phyloP scores from a whole-genome alignment of 2,888 invertebrate genomes.

The Ceraclea dissimilis region DNA sequence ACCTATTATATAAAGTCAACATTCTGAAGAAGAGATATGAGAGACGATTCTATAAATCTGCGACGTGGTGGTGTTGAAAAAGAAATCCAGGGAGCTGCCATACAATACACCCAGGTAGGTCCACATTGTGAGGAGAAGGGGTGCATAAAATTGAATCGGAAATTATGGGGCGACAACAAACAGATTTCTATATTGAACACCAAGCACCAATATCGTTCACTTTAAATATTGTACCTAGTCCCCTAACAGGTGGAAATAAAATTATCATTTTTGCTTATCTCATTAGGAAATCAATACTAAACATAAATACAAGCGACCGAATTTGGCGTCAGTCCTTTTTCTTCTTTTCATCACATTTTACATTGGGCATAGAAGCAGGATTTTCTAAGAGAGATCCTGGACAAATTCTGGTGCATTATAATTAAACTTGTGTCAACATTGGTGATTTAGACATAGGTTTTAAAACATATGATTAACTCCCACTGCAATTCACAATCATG shows the following conservation, averaged over 20 bases:
- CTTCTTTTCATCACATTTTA: too few species aligned
- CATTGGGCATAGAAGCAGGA: too few species aligned
- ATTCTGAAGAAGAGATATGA: too few species aligned
- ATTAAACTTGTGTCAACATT: too few species aligned
- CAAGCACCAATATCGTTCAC: constrained; percentile 8
- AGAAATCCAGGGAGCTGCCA: constrained; percentile 17
- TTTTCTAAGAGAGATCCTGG: too few species aligned
- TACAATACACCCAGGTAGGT: neutral
- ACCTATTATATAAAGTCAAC: too few species aligned
- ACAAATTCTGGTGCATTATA: too few species aligned
- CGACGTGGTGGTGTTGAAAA: constrained; percentile 14
- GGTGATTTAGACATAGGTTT: too few species aligned
- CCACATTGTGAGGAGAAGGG: constrained; percentile 10
- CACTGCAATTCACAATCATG: too few species aligned
- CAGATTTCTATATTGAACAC: constrained; percentile 21
- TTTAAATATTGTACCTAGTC: neutral
- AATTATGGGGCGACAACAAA: constrained; percentile 24
- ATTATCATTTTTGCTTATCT: neutral
- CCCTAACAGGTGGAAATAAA: neutral
- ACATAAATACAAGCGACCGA: constrained; percentile 1
- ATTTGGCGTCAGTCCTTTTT: neutral
- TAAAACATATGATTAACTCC: too few species aligned
- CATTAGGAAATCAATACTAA: constrained; percentile 5
- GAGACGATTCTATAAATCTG: constrained; percentile 18
- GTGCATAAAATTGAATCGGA: constrained; percentile 27